Conservation (phyloP, 2,113 vertebrate genomes). For the Psittacula cyanocephala region DNA sequence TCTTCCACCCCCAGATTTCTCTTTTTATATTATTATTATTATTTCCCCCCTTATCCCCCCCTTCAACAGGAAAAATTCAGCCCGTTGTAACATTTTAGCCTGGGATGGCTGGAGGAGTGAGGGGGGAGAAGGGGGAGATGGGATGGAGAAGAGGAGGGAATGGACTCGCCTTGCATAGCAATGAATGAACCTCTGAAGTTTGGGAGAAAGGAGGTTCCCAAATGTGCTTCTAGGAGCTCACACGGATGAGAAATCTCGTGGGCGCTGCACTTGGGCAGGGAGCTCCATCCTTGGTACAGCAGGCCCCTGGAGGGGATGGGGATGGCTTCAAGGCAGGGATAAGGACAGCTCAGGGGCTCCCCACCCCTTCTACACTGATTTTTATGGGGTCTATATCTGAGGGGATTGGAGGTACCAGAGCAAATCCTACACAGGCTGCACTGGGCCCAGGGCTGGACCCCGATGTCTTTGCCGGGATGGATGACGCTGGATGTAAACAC, state of each 20-base stretch:
- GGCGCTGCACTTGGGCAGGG: neutral
- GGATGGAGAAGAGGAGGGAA: neutral
- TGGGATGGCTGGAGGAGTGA: neutral
- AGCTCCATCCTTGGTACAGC: neutral
- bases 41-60: neutral
- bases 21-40: neutral
- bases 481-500: neutral
- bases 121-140: neutral
- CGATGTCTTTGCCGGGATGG: fast-evolving
- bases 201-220: neutral
- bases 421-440: neutral
- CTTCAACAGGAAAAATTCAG: constrained; percentile 2
- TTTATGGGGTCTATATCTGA: neutral
- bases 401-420: neutral
- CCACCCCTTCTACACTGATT: neutral
- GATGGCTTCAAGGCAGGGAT: neutral
- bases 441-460: neutral
- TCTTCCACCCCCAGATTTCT: neutral
- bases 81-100: neutral
- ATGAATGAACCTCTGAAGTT: constrained; percentile 45
- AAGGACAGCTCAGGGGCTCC: neutral
- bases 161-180: constrained; percentile 37
- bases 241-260: neutral
- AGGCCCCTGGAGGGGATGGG: neutral
- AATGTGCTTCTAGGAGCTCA: neutral